Evolutionary conservation across 2,888 invertebrate genomes (phyloP), one percentile per base, ranked within the genome.

Genomic region (Spisula solida): DNA sequence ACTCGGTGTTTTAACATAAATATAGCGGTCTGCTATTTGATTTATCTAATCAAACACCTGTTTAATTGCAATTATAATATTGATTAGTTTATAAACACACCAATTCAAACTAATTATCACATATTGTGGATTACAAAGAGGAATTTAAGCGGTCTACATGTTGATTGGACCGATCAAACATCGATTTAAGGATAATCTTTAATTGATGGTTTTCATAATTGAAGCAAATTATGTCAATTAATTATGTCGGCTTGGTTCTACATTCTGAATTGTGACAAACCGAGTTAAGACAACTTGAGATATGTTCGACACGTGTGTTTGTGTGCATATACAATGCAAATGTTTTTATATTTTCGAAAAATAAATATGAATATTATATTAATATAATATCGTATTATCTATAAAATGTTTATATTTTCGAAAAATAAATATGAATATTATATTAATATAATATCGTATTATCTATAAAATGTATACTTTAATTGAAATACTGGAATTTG

Each of bases 21-120:
- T 83, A 83, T 29, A 70, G 81, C 86, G 81, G 86, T 86, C 86
- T 86, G 34, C 14, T 14, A 2, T 81, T 66, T n/a, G 51, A 86
- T 66, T 81, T 81, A 31, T 0, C 10, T 70, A n/a, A 86, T 86
- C 86, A 86, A 81, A 86, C 70, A 81, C 25, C n/a, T 47, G 66
- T 86, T 56, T 66, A 86, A 60, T 80, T 66, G 81, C 29, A 81
- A 86, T 86, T 56, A 86, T 83, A 29, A 41, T 51, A 31, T 16
- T 75, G 83, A 83, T 83, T 70, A 47, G n/a, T 75, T 75, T 75
- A 41, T 80, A 80, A 80, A 51, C 18, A n/a, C 12, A 48, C 4
- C 34, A n/a, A 80, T 80, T 18, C 75, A 16, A 75, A 75, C 34
- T 18, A 75, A 75, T 75, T 75, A 75, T 75, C 75, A 75, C 75